Base-by-base conservation (phyloP, 2,797 vertebrate species). In the Choloepus didactylus region DNA sequence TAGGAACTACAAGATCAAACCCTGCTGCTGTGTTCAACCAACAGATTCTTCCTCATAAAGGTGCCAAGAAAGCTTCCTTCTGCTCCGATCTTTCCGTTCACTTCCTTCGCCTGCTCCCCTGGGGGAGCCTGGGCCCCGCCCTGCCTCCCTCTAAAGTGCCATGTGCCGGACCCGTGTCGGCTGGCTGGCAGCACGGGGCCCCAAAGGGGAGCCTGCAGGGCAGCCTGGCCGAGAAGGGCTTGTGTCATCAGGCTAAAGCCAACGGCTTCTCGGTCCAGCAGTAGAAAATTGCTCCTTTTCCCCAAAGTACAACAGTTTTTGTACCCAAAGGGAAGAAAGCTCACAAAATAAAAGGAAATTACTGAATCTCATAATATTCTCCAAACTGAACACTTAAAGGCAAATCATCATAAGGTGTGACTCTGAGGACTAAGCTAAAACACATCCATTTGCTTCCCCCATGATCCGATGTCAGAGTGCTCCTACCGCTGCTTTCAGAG, bases 141-240 rank as follows among this genome's bases (percentile, higher is more conserved):
- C 79, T 15, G 62, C 87, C 77, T 41, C 93, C 79, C 2, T 14
- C n/a, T 95, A 97, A 97, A 97, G 97, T 97, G 97, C 96, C 31
- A 1, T 3, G 81, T 95, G 97, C 95, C 29, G 1, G 83, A 72
- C 31, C 60, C n/a, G 72, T 84, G 56, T 46, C 31, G 11, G 69
- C 93, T 21, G 69, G 76, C 79, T 83, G 87, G 31, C 80, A 87
- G 64, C 82, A 81, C 51, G 23, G 81, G 76, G 91, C 69, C 89
- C 90, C 56, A 23, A 64, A 62, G 23, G 51, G 89, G 86, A n/a
- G 31, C 72, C 69, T 11, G 38, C n/a, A 38, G 16, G 35, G 51
- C 35, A 77, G 84, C 82, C n/a, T 41, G 62, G 49, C 94, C 95
- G 51, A 88, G 84, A 62, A 69, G 60, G 89, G 95, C 80, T 59